These are phyloP conservation scores for Cephonodes hylas DNA, from an alignment of 2,888 invertebrate genomes.

Conservation along the genomic window DNA sequence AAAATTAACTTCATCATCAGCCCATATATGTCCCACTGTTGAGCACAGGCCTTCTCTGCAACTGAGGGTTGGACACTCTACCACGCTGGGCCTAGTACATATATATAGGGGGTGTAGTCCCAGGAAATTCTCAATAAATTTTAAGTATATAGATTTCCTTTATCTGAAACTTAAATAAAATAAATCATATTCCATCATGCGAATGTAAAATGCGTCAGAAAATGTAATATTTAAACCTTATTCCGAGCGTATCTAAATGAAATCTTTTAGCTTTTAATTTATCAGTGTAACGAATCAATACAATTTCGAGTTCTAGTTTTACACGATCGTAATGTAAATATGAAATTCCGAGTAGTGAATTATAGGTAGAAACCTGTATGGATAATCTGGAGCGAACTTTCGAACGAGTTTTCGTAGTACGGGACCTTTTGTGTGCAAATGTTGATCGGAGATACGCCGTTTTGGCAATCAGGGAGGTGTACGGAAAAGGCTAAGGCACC, in stretches of 20 bases:
- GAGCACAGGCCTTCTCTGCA: too few relatives aligned
- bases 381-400: neutral
- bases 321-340: neutral
- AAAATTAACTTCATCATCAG: too few relatives aligned
- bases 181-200: too few relatives aligned
- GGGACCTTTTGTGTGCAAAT: neutral
- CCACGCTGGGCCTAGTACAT: too few relatives aligned
- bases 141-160: too few relatives aligned
- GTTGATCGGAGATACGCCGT: neutral
- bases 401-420: neutral
- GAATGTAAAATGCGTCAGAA: neutral
- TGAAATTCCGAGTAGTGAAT: neutral
- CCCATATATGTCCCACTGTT: too few relatives aligned
- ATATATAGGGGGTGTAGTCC: too few relatives aligned
- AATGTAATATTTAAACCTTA: neutral
- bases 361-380: neutral
- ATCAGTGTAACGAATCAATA: conserved; percentile 1
- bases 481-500: neutral
- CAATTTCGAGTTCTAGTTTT: neutral
- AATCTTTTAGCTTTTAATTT: conserved; percentile 3
- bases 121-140: too few relatives aligned
- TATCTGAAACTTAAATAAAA: too few relatives aligned
- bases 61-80: too few relatives aligned
- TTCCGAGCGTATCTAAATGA: conserved; percentile 15
- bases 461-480: neutral